Conservation (phyloP, 1,140 invertebrate species). For the Asobara japonica region DNA sequence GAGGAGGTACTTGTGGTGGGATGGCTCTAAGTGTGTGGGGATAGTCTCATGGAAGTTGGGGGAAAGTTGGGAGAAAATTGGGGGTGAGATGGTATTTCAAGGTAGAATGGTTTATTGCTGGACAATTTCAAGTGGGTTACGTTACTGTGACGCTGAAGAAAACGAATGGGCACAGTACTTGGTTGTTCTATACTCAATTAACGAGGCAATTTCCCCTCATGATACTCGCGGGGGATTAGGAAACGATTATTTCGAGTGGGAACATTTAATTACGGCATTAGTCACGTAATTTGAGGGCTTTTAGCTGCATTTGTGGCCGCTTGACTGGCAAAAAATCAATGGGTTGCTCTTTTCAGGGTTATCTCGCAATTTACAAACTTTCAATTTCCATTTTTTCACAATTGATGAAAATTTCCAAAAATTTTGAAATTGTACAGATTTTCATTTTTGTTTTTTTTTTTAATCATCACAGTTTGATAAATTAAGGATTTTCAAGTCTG, state of each 20-base stretch:
- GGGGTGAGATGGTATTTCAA: neutral
- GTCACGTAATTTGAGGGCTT: neutral
- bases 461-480: too few relatives aligned
- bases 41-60: neutral
- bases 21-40: neutral
- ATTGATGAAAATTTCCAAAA: too few relatives aligned
- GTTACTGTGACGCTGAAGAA: slow-evolving; percentile 22
- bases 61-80: neutral
- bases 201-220: neutral
- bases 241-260: slow-evolving; percentile 28
- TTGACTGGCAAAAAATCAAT: too few relatives aligned
- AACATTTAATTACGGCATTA: slow-evolving; percentile 1
- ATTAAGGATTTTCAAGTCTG: too few relatives aligned
- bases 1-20: neutral
- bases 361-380: too few relatives aligned
- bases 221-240: slow-evolving; percentile 23
- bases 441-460: too few relatives aligned
- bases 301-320: too few relatives aligned
- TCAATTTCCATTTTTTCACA: too few relatives aligned
- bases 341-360: too few relatives aligned
- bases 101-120: slow-evolving; percentile 19
- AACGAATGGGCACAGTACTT: slow-evolving; percentile 9
- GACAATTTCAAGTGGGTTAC: slow-evolving; percentile 33
- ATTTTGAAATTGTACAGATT: too few relatives aligned
- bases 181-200: slow-evolving; percentile 35